These are phyloP conservation scores for Limnothrissa miodon DNA, from an alignment of 2,113 vertebrate species.

Conservation along the genomic window DNA sequence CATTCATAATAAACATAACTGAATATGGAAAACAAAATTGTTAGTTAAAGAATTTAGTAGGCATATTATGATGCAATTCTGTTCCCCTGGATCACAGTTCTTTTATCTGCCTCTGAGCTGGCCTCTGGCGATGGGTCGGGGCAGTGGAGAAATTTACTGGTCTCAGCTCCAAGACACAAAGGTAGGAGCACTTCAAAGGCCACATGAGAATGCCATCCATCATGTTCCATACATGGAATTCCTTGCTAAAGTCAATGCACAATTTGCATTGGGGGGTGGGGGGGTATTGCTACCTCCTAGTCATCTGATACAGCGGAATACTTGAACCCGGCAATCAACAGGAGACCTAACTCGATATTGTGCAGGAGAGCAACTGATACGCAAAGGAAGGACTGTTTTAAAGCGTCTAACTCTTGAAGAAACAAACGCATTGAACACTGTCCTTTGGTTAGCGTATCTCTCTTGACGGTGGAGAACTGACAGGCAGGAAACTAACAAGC, in stretches of 20 bases:
- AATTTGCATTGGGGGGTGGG: background rate
- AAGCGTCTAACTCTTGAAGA: background rate
- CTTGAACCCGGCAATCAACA: constrained; percentile 1
- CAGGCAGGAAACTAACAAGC: background rate
- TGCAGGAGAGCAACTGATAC: background rate
- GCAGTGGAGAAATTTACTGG: constrained; percentile 49
- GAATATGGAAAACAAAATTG: background rate
- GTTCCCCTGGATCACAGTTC: constrained; percentile 32
- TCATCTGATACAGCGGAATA: background rate
- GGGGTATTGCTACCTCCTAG: background rate
- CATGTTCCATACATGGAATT: constrained; percentile 31
- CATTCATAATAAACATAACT: background rate
- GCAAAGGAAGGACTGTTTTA: background rate
- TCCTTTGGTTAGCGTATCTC: background rate
- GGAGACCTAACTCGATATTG: background rate
- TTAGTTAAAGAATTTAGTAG: background rate
- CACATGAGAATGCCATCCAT: constrained; percentile 41
- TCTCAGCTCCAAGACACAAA: constrained; percentile 23
- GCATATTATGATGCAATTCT: constrained; percentile 1
- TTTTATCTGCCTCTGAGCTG: constrained; percentile 30
- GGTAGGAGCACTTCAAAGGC: constrained; percentile 49
- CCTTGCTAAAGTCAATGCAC: constrained; percentile 20
- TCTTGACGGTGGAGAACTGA: background rate
- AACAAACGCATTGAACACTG: background rate
- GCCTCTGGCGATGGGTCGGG: constrained; percentile 30